Conservation (phyloP, 2,888 invertebrate species). For the Eudemis profundana region DNA sequence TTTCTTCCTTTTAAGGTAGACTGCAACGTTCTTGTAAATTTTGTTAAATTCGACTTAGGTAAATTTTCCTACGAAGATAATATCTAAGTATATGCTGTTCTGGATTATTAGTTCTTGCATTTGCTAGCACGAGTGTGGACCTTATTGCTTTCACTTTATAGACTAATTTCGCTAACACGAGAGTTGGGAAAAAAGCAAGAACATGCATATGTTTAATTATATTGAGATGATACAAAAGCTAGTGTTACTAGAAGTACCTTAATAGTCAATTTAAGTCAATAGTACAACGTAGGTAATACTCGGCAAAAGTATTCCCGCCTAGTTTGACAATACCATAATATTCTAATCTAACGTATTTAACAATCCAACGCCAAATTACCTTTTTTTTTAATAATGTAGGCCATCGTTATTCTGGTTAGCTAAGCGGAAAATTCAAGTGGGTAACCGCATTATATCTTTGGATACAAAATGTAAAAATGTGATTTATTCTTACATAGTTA, state of each 20-base stretch:
- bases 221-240: conserved; percentile 29
- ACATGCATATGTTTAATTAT: conserved; percentile 1
- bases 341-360: conserved; percentile 18
- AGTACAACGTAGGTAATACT: conserved; percentile 3
- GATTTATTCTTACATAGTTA: not conserved
- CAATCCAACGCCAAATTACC: conserved; percentile 26
- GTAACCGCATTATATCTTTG: conserved; percentile 29
- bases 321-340: conserved; percentile 17
- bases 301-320: not conserved
- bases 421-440: conserved; percentile 24
- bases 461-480: conserved; percentile 12
- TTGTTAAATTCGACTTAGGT: conserved; percentile 20
- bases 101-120: conserved; percentile 19
- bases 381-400: conserved; percentile 34
- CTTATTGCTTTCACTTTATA: conserved; percentile 8
- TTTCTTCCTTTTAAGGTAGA: not conserved
- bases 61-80: not conserved
- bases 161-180: not conserved
- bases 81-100: conserved; percentile 17
- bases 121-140: not conserved
- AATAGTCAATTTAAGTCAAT: conserved; percentile 9
- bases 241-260: conserved; percentile 27
- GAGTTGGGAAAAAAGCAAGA: conserved; percentile 3
- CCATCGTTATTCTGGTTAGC: conserved; percentile 22
- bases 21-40: not conserved